These are phyloP conservation scores for Amphilophus citrinellus DNA, from an alignment of 2,113 vertebrate genomes.

Conservation along the genomic window DNA sequence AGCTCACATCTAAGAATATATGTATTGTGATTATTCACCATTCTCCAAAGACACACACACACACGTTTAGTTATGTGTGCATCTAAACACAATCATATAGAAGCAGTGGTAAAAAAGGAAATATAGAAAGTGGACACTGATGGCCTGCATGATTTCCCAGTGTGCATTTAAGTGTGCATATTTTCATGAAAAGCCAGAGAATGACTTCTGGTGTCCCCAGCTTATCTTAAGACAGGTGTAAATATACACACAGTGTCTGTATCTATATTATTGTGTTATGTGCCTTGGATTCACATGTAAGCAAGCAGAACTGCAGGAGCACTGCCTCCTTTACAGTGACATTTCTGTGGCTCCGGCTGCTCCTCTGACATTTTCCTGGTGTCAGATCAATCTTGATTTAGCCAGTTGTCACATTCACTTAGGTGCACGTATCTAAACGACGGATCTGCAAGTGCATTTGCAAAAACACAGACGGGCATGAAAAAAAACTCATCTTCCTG, in stretches of 20 bases:
- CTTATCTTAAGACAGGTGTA: not conserved
- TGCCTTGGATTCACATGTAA: conserved; percentile 16
- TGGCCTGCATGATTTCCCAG: not conserved
- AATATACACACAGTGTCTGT: conserved; percentile 12
- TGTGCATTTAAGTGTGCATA: not conserved
- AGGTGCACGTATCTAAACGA: conserved; percentile 73
- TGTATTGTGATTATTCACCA: not conserved
- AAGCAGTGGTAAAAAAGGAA: not conserved
- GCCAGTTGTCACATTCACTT: conserved; percentile 80
- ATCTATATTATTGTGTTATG: not conserved
- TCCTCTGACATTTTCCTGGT: conserved; percentile 83
- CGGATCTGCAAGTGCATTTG: conserved; percentile 40
- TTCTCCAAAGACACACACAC: not conserved
- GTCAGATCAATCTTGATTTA: conserved; percentile 85
- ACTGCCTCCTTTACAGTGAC: conserved; percentile 70
- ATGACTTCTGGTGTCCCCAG: not conserved
- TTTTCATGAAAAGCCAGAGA: not conserved
- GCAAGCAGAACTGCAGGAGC: conserved; percentile 24
- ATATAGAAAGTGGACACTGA: not conserved
- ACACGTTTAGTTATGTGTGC: not conserved
- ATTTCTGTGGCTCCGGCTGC: conserved; percentile 76
- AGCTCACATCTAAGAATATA: not conserved
- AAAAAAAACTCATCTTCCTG: conserved; percentile 16
- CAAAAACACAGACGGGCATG: conserved; percentile 27
- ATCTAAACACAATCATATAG: too few species aligned